Percentiles rank a stretch among this genome's conserved stretches.
phyloP scores from a whole-genome alignment of 2,888 invertebrate species.

The Polymixis flavicincta region DNA sequence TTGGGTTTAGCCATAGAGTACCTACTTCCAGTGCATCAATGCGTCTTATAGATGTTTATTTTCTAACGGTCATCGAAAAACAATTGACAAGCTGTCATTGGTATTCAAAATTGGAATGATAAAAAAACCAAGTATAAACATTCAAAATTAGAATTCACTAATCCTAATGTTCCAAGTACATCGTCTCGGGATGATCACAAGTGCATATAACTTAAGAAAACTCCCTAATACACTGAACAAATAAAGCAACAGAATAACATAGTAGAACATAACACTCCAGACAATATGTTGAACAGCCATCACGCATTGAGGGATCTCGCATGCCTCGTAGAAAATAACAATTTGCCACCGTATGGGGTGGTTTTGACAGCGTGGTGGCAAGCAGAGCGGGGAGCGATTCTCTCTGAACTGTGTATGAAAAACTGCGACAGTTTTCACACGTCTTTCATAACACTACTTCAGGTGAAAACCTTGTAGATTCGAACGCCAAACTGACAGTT shows the following conservation, averaged over 20 bases:
- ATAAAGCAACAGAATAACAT: conserved; percentile 29
- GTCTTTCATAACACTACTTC: background rate
- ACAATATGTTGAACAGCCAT: conserved; percentile 51
- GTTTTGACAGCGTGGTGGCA: background rate
- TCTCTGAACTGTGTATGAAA: background rate
- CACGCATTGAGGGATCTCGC: conserved; percentile 53
- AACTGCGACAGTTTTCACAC: background rate
- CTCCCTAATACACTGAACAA: conserved; percentile 23
- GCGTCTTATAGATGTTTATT: background rate
- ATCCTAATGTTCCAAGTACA: background rate
- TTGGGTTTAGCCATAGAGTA: background rate
- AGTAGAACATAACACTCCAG: conserved; percentile 35
- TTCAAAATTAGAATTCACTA: background rate
- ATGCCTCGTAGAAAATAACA: conserved; percentile 66
- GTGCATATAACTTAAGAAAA: background rate
- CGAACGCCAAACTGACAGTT: background rate
- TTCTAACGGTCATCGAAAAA: background rate
- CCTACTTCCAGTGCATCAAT: background rate
- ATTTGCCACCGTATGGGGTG: conserved; percentile 61
- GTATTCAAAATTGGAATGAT: background rate
- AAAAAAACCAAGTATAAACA: background rate
- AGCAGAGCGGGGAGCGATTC: conserved; percentile 12
- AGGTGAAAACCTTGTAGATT: background rate
- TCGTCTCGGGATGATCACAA: background rate
- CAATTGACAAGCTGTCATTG: background rate